Evolutionary conservation across 2,113 vertebrate species (phyloP).

Genomic region (Mustelus asterias): DNA sequence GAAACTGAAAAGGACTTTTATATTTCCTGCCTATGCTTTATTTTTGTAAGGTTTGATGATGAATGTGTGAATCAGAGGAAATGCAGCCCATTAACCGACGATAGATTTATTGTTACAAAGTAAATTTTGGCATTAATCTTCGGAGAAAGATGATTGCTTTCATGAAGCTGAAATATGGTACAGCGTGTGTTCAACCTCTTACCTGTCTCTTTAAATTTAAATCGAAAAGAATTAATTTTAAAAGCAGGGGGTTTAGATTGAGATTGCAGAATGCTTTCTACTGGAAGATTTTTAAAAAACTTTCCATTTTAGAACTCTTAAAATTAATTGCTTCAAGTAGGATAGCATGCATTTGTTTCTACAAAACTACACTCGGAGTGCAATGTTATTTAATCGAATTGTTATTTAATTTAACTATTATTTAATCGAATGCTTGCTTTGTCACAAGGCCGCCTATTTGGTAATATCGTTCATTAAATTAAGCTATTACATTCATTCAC

Average conservation of each 20-base stretch:
- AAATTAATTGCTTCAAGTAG: neutral
- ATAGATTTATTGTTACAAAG: constrained; percentile 75
- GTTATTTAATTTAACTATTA: neutral
- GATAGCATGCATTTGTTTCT: neutral
- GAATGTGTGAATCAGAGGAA: constrained; percentile 76
- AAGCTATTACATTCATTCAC: neutral
- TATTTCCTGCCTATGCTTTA: constrained; percentile 62
- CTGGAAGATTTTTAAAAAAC: neutral
- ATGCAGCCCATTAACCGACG: constrained; percentile 68
- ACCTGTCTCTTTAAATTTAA: neutral
- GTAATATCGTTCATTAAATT: neutral
- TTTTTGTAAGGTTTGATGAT: constrained; percentile 63
- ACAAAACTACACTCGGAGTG: neutral
- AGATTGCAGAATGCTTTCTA: neutral
- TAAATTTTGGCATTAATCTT: constrained; percentile 50
- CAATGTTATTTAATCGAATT: no score
- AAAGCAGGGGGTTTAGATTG: neutral
- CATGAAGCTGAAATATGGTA: neutral
- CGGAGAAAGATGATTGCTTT: neutral
- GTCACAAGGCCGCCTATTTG: neutral
- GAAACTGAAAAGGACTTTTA: constrained; percentile 64
- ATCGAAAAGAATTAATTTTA: neutral
- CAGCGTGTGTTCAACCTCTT: neutral
- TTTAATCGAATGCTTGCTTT: neutral
- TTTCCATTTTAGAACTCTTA: neutral